A percentile compares a stretch with the other conserved stretches of the same genome.
Conservation (phyloP, 1,140 invertebrate genomes). For the Drosophila bocqueti region DNA sequence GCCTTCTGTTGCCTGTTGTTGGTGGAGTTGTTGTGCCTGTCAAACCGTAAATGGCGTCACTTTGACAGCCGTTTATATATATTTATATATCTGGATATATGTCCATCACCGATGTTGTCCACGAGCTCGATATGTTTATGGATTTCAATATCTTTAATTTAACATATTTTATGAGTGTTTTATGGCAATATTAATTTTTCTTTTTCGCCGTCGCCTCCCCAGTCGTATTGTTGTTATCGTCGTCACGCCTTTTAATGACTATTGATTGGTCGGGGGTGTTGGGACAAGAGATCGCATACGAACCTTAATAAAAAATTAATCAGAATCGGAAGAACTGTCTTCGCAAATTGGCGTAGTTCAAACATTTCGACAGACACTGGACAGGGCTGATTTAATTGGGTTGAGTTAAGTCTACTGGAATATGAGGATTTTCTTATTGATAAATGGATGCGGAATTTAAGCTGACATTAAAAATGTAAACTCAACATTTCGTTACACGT, state of each 20-base stretch:
- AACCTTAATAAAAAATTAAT: conserved; percentile 50
- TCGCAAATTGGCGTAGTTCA: conserved; percentile 4
- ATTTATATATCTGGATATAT: not conserved
- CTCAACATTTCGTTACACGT: not conserved
- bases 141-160: conserved; percentile 58
- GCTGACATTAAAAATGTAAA: not conserved
- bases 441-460: not conserved
- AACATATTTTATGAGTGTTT: conserved; percentile 60
- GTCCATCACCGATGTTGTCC: conserved; percentile 13
- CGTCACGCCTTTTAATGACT: conserved; percentile 44
- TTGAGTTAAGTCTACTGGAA: not conserved
- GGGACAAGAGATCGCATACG: conserved; percentile 1
- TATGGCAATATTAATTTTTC: conserved; percentile 59
- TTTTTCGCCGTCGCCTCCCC: not conserved
- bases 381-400: conserved; percentile 5
- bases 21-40: conserved; percentile 41
- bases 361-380: conserved; percentile 9
- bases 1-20: conserved; percentile 21
- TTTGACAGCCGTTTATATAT: conserved; percentile 45
- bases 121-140: conserved; percentile 24
- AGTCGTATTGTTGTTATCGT: conserved; percentile 25
- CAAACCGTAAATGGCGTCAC: conserved; percentile 62
- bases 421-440: not conserved
- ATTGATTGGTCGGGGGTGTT: conserved; percentile 10
- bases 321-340: conserved; percentile 8